Base-by-base conservation (phyloP, 1,140 invertebrate genomes). In the Plectrocnemia conspersa region DNA sequence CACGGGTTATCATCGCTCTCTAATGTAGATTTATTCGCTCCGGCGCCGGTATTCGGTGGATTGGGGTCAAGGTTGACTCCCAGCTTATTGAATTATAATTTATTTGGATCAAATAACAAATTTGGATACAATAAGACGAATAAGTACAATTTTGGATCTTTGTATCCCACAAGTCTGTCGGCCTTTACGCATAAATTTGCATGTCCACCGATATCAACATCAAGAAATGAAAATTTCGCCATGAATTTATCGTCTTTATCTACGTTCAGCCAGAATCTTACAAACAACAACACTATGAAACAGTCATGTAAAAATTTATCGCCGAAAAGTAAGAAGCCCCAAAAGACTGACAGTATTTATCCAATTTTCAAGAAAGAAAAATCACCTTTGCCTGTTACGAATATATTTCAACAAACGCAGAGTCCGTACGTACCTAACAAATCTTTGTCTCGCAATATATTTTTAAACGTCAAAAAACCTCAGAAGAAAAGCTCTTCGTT, bases 171-270 rank as follows among this genome's bases (percentile, higher is more conserved):
- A 18, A 49, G 21, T 22, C n/a, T 36, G 16, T 56, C 73, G n/a
- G 55, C 65, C 1, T 76, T 76, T 63, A 67, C 65, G 4, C 73
- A 76, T 56, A 75, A 76, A 63, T 76, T 76, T 67, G 74, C 71
- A 27, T 62, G 61, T 23, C 54, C 56, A 22, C 61, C 61, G 3
- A 59, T 59, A 10, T 53, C 54, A 13, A 60, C 49, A 3, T 36
- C 54, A 3, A 56, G 58, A 49, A 49, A 36, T 32, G 58, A 56
- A 15, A 47, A 5, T 46, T 52, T 38, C 27, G 45, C 33, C 1
- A 18, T 46, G 24, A 33, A 11, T 15, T n/a, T n/a, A 19, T 45
- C 52, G n/a, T 5, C 29, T 5, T 47, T 47, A 13, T 47, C 27
- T n/a, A 13, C 4, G n/a, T 45, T 45, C 13, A 52, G 46, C 19